A percentile compares a stretch with the other conserved stretches of the same genome.
These are phyloP conservation scores for Parelbella ahira DNA, from an alignment of 2,888 invertebrate genomes.

Conservation along the genomic window DNA sequence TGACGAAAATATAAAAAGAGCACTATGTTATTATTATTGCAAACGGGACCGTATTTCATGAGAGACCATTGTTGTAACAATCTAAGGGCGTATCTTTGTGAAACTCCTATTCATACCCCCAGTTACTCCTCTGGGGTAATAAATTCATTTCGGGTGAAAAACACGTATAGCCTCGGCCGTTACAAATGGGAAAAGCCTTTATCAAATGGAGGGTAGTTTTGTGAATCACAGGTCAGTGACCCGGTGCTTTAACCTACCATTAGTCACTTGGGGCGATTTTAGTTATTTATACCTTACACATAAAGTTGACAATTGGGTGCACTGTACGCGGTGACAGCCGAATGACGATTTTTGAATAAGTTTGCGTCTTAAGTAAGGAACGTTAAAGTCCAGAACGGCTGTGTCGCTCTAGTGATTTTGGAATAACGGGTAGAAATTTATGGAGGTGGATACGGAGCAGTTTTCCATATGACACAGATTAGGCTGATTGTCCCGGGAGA, in stretches of 20 bases:
- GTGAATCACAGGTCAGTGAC: conserved; percentile 60
- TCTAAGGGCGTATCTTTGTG: conserved; percentile 7
- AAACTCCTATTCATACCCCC: conserved; percentile 13
- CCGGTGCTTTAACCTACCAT: conserved; percentile 47
- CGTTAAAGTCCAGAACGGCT: conserved; percentile 6
- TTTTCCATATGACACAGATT: too few species aligned
- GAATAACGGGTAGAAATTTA: conserved; percentile 1
- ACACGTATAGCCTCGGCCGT: conserved; percentile 37
- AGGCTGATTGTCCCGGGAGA: too few species aligned
- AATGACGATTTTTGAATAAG: neutral
- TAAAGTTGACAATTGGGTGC: conserved; percentile 31
- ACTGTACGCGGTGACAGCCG: too few species aligned
- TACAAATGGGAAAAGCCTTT: conserved; percentile 51
- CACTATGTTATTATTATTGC: too few species aligned
- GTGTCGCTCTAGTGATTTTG: neutral
- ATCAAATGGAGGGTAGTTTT: conserved; percentile 53
- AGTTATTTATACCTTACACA: conserved; percentile 10
- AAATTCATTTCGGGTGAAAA: conserved; percentile 38
- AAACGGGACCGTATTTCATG: conserved; percentile 2
- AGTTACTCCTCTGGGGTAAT: conserved; percentile 10
- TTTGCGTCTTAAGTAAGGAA: conserved; percentile 8
- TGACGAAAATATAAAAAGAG: too few species aligned
- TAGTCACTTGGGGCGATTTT: conserved; percentile 27
- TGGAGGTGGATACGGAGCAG: conserved; percentile 2
- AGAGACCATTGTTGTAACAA: conserved; percentile 5